Percentiles rank a stretch among this genome's conserved stretches.
These are phyloP conservation scores for Amphiprion percula DNA, from an alignment of 2,113 vertebrate genomes.

Conservation along the genomic window DNA sequence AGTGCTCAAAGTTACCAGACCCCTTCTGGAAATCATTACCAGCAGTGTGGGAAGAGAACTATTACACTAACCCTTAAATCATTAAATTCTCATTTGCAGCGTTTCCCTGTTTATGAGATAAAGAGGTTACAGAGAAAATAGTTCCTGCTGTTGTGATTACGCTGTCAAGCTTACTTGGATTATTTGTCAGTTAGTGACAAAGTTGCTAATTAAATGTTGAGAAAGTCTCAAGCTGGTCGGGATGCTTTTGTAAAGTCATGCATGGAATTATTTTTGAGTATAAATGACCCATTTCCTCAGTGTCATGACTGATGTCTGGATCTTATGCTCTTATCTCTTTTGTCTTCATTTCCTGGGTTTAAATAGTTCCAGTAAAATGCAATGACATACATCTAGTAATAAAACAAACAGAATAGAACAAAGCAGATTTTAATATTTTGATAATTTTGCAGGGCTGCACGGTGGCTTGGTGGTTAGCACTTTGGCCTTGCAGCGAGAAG, in stretches of 20 bases:
- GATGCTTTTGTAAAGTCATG: background rate
- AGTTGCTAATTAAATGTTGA: conserved; percentile 55
- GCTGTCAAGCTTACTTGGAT: background rate
- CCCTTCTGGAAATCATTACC: background rate
- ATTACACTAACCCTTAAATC: conserved; percentile 1
- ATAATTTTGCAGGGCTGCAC: no score
- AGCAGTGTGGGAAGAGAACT: background rate
- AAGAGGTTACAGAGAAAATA: conserved; percentile 43
- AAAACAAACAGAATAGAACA: no score
- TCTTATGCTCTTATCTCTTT: conserved; percentile 2
- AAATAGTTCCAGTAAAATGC: no score
- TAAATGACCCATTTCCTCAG: conserved; percentile 15
- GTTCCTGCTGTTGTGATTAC: conserved; percentile 14
- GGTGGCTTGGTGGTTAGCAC: no score
- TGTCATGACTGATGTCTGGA: conserved; percentile 6
- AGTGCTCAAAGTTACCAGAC: background rate
- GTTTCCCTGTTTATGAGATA: conserved; percentile 30
- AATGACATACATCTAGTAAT: no score
- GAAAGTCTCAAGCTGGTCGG: conserved; percentile 38
- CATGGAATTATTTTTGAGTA: conserved; percentile 8
- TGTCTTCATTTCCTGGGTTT: conserved; percentile 1
- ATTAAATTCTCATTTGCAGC: conserved; percentile 41
- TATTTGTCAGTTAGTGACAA: conserved; percentile 32
- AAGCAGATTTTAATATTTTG: no score
- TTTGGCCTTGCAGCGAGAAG: no score